Evolutionary conservation across 2,888 invertebrate species (phyloP), one percentile per base, ranked within the genome.

Genomic region (Dromius quadrimaculatus): DNA sequence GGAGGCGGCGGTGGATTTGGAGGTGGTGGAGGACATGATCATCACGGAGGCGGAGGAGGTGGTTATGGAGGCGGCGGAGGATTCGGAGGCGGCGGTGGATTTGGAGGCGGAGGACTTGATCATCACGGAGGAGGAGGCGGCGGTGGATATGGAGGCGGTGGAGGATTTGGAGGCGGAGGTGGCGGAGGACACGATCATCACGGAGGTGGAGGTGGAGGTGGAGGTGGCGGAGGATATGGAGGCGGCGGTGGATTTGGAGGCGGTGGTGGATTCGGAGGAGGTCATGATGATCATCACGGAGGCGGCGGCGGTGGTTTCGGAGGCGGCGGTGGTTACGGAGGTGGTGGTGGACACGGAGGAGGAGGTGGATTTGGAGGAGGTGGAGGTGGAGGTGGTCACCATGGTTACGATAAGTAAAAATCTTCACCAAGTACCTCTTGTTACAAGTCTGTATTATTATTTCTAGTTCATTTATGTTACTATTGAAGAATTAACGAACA

Each of bases 61-160:
- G 64, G 64, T 22, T 17, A 72, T 13, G 74, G 74, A 32, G 69
- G 69, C 15, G 73, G 73, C 11, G 72, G 71, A 13, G 73, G 72
- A 38, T 50, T 41, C 23, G 72, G 71, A 3, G 73, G 73, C n/a
- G 71, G 72, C 23, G 47, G 41, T 34, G 71, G 66, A 8, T 6
- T 34, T 8, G 73, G 74, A 22, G 69, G 70, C 43, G 64, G 50
- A 13, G 17, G 28, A 15, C 65, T 23, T 20, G 72, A 65, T 34
- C 64, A 71, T 34, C 63, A 64, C 22, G 73, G 73, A 20, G 72
- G 72, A 20, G 74, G 74, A 23, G 47, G 57, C 28, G 73, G 73
- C 11, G 72, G 71, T 23, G 73, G 72, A 38, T 50, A 62, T 36
- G 72, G 71, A 9, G 73, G 73, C 13, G 71, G 72, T 20, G 38